These are phyloP conservation scores for Ylistrum balloti DNA, from an alignment of 1,140 invertebrate species.

Conservation along the genomic window DNA sequence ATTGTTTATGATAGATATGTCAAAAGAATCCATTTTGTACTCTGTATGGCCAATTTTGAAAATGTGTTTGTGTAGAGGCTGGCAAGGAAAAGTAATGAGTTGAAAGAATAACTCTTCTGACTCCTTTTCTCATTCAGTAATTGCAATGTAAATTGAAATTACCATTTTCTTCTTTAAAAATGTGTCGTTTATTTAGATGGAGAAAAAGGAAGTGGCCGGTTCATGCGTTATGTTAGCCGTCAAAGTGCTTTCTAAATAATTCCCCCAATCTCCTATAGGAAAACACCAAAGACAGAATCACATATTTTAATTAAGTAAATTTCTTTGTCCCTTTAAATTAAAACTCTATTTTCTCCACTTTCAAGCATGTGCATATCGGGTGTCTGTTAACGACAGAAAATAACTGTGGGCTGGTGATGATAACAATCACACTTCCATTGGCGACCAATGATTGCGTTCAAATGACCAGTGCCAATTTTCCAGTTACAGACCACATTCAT, in stretches of 20 bases:
- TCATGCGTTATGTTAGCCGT: not conserved
- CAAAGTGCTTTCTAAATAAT: slow-evolving; percentile 34
- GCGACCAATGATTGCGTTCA: not conserved
- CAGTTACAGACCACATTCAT: slow-evolving; percentile 24
- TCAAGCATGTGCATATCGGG: slow-evolving; percentile 32
- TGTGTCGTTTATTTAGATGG: not conserved
- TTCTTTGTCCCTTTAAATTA: slow-evolving; percentile 34
- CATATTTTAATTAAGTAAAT: slow-evolving; percentile 36
- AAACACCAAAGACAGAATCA: not conserved
- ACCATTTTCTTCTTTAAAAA: slow-evolving; percentile 30
- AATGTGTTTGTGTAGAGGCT: not conserved
- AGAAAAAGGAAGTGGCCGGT: not conserved
- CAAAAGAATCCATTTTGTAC: not conserved
- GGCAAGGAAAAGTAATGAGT: not conserved
- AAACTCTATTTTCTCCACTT: slow-evolving; percentile 10
- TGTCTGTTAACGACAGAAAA: not conserved
- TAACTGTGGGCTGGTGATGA: not conserved
- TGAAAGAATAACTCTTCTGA: not conserved
- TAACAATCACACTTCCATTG: not conserved
- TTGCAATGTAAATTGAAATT: slow-evolving; percentile 29
- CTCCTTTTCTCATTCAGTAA: not conserved
- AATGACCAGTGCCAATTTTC: slow-evolving; percentile 26
- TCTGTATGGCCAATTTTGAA: not conserved
- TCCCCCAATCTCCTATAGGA: not conserved
- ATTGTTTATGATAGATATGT: slow-evolving; percentile 10